Evolutionary conservation across 2,113 vertebrate species (phyloP), one percentile per base, ranked within the genome.

Genomic region (Falcunculus frontatus): DNA sequence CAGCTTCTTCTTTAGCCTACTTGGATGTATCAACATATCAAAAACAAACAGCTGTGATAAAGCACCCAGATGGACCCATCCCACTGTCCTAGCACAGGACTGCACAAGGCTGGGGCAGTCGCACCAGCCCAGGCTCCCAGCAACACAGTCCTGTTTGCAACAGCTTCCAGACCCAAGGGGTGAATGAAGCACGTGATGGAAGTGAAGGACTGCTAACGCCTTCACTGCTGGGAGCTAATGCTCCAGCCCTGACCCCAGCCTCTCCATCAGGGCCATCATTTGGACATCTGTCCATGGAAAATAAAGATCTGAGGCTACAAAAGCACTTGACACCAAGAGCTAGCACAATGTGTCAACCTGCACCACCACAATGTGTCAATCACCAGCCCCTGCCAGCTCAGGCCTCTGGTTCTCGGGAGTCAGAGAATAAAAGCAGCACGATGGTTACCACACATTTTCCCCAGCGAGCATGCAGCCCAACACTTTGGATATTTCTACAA

Each of bases 81-180:
- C 33, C 0, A 0, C 41, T 26, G 10, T 39, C 30, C 44, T 41
- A 75, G 52, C 1, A 0, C 33, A 41, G 35, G 33, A 39, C 53
- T 59, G 47, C 75, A 33, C 9, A 37, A 41, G 39, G 47, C 83
- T 74, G 52, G 4, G 4, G 72, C 39, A 67, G 17, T 27, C 0
- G 0, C 1, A 4, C 30, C 62, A 87, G 47, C 52, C 14, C 35
- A n/a, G 55, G 75, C 55, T 70, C 37, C 65, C 74, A 74, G 81
- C 7, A 74, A 4, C 1, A 55, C 26, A 14, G 22, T 6, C 27
- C 64, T 29, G 52, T 11, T 11, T 22, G 22, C 59, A 29, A 6
- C 37, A 81, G 41, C 65, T 74, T 82, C 44, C 62, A 60, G 60
- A 63, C 15, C 19, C 84, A 32, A 22, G 14, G 1, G 41, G 26